Evolutionary conservation across 2,113 vertebrate species (phyloP), one percentile per base, ranked within the genome.

Genomic region (Paracanthobrama guichenoti): DNA sequence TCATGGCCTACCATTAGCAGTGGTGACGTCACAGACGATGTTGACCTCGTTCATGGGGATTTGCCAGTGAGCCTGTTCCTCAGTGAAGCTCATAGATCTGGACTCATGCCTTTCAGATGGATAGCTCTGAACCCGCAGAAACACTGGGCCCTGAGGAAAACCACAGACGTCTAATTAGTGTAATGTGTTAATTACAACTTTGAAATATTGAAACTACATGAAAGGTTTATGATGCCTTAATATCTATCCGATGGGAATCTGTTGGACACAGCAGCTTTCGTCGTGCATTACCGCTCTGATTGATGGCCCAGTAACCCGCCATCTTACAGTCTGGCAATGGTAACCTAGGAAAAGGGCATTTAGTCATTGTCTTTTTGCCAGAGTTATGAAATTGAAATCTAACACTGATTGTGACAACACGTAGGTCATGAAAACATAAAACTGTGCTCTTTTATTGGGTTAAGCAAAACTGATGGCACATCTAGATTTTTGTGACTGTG

Each of bases 31-130:
- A 0, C 96, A 98, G 90, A 98, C 89, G 2, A 99, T 91, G 91
- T 99, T 98, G 84, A 96, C 90, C 92, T 98, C 96, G 60, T 92
- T 94, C 91, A 99, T 87, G 64, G 97, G 97, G 84, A 99, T 91
- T 4, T 92, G 96, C 97, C 97, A 99, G 89, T 95, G 95, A 10
- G 95, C 92, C 18, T 93, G 94, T 86, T 99, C 95, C 88, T 99
- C 98, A 0, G 94, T 97, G 88, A 99, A 99, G 83, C 89, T 97
- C 87, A 97, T 84, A 5, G 95, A 93, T 80, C 98, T 92, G 69
- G 94, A 93, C 88, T 98, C 97, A 48, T 93, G 93, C 35, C 95
- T 93, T 86, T 96, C 94, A 85, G 96, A 64, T n/a, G 95, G 94
- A 90, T 95, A 95, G n/a, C 92, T 90, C 90, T 99, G 96, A 71